Base-by-base conservation (phyloP, 2,888 invertebrate genomes). In the Drosophila pseudotakahashii region DNA sequence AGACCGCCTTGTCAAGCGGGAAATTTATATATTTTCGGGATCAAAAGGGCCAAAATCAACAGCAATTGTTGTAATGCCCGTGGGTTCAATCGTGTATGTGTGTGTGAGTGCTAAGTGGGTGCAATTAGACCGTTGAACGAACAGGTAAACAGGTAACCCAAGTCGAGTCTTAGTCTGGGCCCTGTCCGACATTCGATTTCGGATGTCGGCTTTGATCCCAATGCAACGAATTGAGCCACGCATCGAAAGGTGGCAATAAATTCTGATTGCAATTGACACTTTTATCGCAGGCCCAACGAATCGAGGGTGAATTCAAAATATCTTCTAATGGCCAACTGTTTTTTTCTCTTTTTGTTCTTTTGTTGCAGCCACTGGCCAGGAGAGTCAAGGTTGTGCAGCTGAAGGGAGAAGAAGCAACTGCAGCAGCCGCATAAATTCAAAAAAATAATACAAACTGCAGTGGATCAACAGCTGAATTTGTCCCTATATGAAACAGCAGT, bases 191-290 rank as follows among this genome's bases (percentile, higher is more conserved):
- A n/a, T 48, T 41, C 36, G 14, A 52, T 32, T 11, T 60, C 61
- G 45, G 19, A 10, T n/a, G 19, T 72, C 64, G 68, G 60, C 63
- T 63, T 78, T 63, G 63, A 58, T 54, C 69, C 53, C 23, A 71
- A 72, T 70, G 62, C 62, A 71, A 61, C 77, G 77, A 81, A 81
- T 77, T 61, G 71, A 63, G 76, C 67, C 72, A 58, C 52, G 69
- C 62, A 83, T 78, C 81, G 73, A 66, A 62, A 63, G 68, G 73
- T 52, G 73, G 89, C 82, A 85, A 89, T 89, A 89, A 89, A 89
- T 90, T 90, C 71, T 75, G 66, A 77, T 78, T 66, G 54, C 71
- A 78, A 78, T 89, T 90, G 89, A 89, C 90, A 88, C 76, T 87
- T 90, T 90, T 89, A 89, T 88, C 83, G 62, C 57, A 51, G 70